Evolutionary conservation across 2,113 vertebrate genomes (phyloP).

Genomic region (Calyptomena viridis): DNA sequence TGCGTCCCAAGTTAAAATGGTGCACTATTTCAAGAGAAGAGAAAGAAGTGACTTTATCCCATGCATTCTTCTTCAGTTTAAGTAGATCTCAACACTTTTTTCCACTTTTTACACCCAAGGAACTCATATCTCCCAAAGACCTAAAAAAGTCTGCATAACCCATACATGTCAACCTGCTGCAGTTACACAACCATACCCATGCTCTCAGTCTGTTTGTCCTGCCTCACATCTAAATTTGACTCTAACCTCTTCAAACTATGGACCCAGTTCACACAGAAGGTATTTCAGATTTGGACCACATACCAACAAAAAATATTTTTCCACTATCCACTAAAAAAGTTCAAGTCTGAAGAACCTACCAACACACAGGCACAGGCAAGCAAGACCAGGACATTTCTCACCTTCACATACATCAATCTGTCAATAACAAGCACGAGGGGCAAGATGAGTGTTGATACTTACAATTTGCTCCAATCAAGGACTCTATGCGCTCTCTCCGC

Average conservation of each 20-base stretch:
- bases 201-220: background rate
- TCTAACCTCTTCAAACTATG: background rate
- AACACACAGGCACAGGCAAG: background rate
- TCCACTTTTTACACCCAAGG: background rate
- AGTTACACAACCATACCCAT: background rate
- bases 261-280: background rate
- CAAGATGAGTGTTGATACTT: constrained; percentile 44
- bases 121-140: background rate
- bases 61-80: background rate
- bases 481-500: constrained; percentile 93
- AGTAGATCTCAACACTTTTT: background rate
- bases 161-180: background rate
- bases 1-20: constrained; percentile 94
- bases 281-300: background rate
- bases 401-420: fast-evolving
- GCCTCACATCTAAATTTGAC: background rate
- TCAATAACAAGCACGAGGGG: fast-evolving
- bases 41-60: background rate
- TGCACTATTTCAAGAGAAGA: constrained; percentile 81
- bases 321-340: background rate
- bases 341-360: background rate
- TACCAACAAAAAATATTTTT: background rate
- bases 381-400: background rate
- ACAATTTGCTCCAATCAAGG: constrained; percentile 94
- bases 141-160: background rate